Conservation (phyloP, 2,797 vertebrate genomes). For the Stomatorhinus walkeri region DNA sequence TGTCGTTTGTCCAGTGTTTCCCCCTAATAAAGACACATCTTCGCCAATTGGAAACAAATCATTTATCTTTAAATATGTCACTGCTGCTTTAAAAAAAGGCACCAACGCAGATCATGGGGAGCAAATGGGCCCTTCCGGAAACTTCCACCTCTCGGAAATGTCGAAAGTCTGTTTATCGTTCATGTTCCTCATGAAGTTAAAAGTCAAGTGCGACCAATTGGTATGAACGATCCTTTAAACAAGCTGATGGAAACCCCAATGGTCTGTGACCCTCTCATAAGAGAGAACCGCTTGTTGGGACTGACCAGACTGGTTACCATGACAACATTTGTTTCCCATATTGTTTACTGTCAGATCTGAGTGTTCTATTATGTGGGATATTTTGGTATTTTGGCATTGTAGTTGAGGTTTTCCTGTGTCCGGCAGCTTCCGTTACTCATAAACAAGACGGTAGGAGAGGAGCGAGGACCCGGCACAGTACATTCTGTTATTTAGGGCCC, state of each 20-base stretch:
- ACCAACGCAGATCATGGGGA: not conserved
- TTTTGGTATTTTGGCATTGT: not conserved
- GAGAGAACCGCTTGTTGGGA: not conserved
- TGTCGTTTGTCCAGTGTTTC: not conserved
- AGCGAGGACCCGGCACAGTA: not conserved
- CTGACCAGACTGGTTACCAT: not conserved
- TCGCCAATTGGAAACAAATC: not conserved
- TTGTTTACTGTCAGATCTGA: not conserved
- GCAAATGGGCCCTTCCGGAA: not conserved
- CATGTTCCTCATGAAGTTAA: not conserved
- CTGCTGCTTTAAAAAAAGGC: not conserved
- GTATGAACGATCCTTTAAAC: not conserved
- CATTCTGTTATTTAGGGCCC: constrained; percentile 21
- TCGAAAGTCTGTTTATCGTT: not conserved
- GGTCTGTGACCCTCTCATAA: not conserved
- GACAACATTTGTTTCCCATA: not conserved
- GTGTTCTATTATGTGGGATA: constrained; percentile 3
- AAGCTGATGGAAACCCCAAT: not conserved
- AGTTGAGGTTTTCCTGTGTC: not conserved
- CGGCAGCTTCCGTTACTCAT: constrained; percentile 14
- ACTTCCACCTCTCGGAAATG: not conserved
- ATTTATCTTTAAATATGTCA: not conserved
- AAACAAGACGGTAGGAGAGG: constrained; percentile 14
- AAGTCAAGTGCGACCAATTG: not conserved
- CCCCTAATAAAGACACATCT: not conserved